Percentiles rank a stretch among this genome's conserved stretches.
phyloP scores from a whole-genome alignment of 2,113 vertebrate genomes.

The Elanus axillaris region DNA sequence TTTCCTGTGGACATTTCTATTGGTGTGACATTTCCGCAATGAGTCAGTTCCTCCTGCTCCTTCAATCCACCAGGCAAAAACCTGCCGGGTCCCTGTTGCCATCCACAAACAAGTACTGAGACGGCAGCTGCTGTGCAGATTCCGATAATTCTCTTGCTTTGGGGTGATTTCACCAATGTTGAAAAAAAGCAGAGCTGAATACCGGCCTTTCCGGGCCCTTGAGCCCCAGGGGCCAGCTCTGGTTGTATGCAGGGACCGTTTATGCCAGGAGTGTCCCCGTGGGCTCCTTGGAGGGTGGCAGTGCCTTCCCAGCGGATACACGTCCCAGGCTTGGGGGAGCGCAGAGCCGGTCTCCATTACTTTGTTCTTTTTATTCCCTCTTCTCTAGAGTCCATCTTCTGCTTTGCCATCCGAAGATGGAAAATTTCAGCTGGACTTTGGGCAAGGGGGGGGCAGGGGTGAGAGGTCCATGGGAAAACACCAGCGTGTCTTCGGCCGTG shows the following conservation, averaged over 20 bases:
- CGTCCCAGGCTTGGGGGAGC: fast-evolving
- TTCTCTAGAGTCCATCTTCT: not conserved
- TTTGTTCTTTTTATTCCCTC: not conserved
- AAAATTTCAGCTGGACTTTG: not conserved
- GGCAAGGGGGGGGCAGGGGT: not conserved
- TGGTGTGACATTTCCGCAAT: not conserved
- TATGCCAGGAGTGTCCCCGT: not conserved
- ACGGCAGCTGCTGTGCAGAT: not conserved
- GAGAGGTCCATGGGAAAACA: not conserved
- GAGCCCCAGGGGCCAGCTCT: not conserved
- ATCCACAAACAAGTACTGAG: fast-evolving
- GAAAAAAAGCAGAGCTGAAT: not conserved
- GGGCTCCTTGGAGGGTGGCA: not conserved
- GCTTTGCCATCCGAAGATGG: not conserved
- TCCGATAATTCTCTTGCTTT: not conserved
- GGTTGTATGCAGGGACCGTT: not conserved
- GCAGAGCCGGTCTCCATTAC: not conserved
- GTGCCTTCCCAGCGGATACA: not conserved
- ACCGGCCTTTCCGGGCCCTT: not conserved
- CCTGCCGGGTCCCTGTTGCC: not conserved
- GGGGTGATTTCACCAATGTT: not conserved
- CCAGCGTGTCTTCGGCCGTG: fast-evolving
- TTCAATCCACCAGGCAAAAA: not conserved
- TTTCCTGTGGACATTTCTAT: not conserved
- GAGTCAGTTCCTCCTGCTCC: not conserved